Evolutionary conservation across 2,113 vertebrate species (phyloP).

Genomic region (Saccopteryx leptura): DNA sequence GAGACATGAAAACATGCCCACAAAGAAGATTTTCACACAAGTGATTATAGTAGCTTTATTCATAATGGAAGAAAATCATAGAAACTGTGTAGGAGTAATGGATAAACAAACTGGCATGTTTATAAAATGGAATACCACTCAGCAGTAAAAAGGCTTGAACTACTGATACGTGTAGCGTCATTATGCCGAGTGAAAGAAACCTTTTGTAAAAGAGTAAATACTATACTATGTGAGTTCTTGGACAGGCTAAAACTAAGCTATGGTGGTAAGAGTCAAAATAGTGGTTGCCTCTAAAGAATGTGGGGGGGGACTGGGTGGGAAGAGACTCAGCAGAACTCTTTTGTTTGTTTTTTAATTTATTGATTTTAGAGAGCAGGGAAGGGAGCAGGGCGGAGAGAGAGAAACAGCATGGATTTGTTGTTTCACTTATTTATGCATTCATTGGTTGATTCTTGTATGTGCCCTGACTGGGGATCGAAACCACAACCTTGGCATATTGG

Average conservation of each 20-base stretch:
- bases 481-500: too few species aligned
- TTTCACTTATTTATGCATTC: too few species aligned
- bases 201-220: not conserved
- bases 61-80: not conserved
- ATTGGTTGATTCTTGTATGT: too few species aligned
- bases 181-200: not conserved
- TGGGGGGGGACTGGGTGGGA: not conserved
- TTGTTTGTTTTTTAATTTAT: too few species aligned
- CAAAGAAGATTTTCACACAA: slow-evolving; percentile 16
- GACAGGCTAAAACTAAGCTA: not conserved
- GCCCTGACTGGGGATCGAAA: too few species aligned
- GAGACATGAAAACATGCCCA: slow-evolving; percentile 2
- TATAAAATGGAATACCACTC: not conserved
- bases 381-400: too few species aligned
- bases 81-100: not conserved
- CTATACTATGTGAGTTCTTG: not conserved
- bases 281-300: not conserved
- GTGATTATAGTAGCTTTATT: slow-evolving; percentile 1
- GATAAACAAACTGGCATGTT: not conserved
- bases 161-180: too few species aligned
- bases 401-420: too few species aligned
- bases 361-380: too few species aligned
- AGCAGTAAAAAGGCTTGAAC: not conserved
- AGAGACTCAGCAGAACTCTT: not conserved
- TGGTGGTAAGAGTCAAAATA: not conserved